Conservation (phyloP, 2,888 invertebrate species). For the Andrena hattorfiana region DNA sequence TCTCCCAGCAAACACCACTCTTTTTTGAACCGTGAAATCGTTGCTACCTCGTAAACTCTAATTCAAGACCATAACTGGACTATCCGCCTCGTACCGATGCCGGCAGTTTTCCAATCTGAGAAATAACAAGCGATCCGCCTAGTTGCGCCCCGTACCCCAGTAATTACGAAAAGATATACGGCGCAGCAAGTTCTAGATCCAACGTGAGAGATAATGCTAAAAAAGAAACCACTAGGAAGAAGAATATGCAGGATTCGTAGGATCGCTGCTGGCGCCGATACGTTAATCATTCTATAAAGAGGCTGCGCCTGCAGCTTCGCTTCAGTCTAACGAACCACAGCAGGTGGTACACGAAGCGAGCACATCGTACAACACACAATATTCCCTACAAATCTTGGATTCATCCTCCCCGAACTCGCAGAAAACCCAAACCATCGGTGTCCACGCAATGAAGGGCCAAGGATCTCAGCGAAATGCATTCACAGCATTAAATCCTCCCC, state of each 20-base stretch:
- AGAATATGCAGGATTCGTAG: conserved; percentile 3
- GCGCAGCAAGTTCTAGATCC: conserved; percentile 17
- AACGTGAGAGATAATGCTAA: conserved; percentile 13
- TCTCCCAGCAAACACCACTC: too few relatives aligned
- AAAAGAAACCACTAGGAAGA: conserved; percentile 1
- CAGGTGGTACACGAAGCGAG: too few relatives aligned
- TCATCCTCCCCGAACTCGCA: too few relatives aligned
- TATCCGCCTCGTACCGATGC: neutral
- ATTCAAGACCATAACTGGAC: neutral
- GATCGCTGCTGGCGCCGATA: neutral
- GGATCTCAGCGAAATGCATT: too few relatives aligned
- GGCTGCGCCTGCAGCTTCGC: neutral
- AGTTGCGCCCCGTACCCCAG: conserved; percentile 6
- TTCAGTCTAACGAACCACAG: too few relatives aligned
- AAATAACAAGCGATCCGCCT: conserved; percentile 30
- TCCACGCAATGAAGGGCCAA: too few relatives aligned
- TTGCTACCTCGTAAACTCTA: conserved; percentile 6
- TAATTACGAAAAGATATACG: conserved; percentile 44
- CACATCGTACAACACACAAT: too few relatives aligned
- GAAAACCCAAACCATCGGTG: too few relatives aligned
- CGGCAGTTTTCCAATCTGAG: conserved; percentile 42
- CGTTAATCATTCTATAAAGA: conserved; percentile 12
- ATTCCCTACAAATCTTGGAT: too few relatives aligned
- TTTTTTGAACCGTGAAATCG: neutral
- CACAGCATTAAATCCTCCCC: too few relatives aligned